Evolutionary conservation across 2,888 invertebrate genomes (phyloP).

Genomic region (Parnassius mnemosyne): DNA sequence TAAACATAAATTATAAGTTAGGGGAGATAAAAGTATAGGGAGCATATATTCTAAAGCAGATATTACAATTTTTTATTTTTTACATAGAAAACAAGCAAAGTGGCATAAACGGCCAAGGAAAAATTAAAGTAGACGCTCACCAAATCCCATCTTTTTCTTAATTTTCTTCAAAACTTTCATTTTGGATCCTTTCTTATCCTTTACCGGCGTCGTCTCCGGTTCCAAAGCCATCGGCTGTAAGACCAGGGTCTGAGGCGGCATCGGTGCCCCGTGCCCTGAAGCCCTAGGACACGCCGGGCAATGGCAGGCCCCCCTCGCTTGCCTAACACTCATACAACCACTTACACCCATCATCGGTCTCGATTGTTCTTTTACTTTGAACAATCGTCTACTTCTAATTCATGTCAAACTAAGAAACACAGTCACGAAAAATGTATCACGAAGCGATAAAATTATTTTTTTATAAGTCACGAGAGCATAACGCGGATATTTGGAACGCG

Average conservation of each 20-base stretch:
- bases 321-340: constrained; percentile 80
- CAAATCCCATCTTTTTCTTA: constrained; percentile 92
- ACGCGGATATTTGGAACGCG: constrained; percentile 26
- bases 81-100: too few species aligned
- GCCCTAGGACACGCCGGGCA: constrained; percentile 76
- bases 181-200: constrained; percentile 81
- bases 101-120: background rate
- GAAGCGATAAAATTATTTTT: constrained; percentile 16
- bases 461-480: constrained; percentile 29
- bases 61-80: too few species aligned
- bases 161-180: constrained; percentile 95
- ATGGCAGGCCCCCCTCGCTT: constrained; percentile 78
- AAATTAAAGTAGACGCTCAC: constrained; percentile 77
- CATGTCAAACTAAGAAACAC: constrained; percentile 36
- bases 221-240: constrained; percentile 74
- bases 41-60: too few species aligned
- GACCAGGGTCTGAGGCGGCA: constrained; percentile 71
- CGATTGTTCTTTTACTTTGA: constrained; percentile 31
- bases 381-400: constrained; percentile 29
- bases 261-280: constrained; percentile 56
- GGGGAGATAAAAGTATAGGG: too few species aligned
- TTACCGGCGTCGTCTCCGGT: constrained; percentile 69
- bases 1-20: too few species aligned
- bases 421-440: constrained; percentile 35
- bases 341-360: constrained; percentile 76